phyloP scores from a whole-genome alignment of 2,888 invertebrate genomes.

The Andrena haemorrhoa region DNA sequence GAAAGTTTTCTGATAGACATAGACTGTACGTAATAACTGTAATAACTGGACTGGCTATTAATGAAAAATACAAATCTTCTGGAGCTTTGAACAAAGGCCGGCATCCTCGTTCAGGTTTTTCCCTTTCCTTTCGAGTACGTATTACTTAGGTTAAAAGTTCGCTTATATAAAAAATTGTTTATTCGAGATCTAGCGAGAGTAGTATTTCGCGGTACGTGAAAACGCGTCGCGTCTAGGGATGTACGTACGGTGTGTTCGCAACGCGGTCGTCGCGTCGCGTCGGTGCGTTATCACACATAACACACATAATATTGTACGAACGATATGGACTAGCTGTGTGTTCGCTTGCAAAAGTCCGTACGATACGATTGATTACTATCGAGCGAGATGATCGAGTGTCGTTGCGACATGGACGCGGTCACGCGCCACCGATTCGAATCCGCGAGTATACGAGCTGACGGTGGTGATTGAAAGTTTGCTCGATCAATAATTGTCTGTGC shows the following conservation, averaged over 20 bases:
- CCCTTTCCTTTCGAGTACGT: constrained; percentile 16
- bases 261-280: constrained; percentile 12
- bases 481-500: neutral
- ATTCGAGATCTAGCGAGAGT: constrained; percentile 29
- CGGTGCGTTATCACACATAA: constrained; percentile 17
- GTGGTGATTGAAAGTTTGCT: neutral
- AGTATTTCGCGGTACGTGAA: neutral
- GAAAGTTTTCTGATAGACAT: too few relatives aligned
- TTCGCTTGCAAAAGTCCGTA: constrained; percentile 3
- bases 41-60: too few relatives aligned
- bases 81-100: constrained; percentile 36
- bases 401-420: neutral
- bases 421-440: neutral
- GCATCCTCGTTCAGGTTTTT: constrained; percentile 37
- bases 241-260: neutral
- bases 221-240: neutral
- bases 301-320: neutral
- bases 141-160: constrained; percentile 39
- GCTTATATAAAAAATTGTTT: constrained; percentile 45
- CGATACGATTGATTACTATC: constrained; percentile 13
- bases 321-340: neutral
- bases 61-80: constrained; percentile 5
- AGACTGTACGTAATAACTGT: too few relatives aligned
- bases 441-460: neutral
- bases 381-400: neutral